Evolutionary conservation across 1,140 invertebrate genomes (phyloP).

Genomic region (Venustaconcha ellipsiformis): DNA sequence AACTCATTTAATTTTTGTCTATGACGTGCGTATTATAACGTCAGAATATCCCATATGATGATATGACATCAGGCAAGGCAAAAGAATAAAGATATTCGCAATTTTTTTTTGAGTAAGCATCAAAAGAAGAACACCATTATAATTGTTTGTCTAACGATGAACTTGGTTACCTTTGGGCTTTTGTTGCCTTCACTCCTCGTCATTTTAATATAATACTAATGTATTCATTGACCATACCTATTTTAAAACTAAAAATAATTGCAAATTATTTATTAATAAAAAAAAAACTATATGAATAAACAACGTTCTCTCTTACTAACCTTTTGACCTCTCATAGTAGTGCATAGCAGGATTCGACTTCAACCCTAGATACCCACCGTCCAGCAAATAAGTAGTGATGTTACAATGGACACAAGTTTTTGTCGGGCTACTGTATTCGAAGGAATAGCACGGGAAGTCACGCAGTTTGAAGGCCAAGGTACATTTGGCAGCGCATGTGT

Average conservation of each 20-base stretch:
- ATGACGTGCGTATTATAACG: background rate
- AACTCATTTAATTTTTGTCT: background rate
- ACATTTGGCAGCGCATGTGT: no score
- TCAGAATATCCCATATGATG: background rate
- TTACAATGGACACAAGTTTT: slow-evolving; percentile 38
- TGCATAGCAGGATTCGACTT: slow-evolving; percentile 24
- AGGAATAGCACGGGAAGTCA: slow-evolving; percentile 37
- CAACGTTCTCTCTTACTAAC: slow-evolving; percentile 8
- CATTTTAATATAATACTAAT: background rate
- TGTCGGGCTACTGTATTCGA: slow-evolving; percentile 35
- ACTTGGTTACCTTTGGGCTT: no score
- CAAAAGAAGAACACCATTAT: no score
- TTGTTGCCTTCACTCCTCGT: background rate
- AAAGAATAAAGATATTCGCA: background rate
- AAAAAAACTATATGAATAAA: no score
- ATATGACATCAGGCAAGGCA: background rate
- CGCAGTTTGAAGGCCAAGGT: no score
- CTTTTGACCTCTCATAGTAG: slow-evolving; percentile 43
- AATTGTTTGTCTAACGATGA: no score
- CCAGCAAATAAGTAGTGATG: slow-evolving; percentile 34
- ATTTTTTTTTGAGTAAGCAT: background rate
- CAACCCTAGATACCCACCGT: slow-evolving; percentile 36
- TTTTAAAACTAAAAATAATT: background rate
- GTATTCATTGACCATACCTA: background rate
- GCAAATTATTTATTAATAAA: background rate